These are phyloP conservation scores for Hydropsyche tenuis DNA, from an alignment of 1,140 invertebrate genomes.

Conservation along the genomic window DNA sequence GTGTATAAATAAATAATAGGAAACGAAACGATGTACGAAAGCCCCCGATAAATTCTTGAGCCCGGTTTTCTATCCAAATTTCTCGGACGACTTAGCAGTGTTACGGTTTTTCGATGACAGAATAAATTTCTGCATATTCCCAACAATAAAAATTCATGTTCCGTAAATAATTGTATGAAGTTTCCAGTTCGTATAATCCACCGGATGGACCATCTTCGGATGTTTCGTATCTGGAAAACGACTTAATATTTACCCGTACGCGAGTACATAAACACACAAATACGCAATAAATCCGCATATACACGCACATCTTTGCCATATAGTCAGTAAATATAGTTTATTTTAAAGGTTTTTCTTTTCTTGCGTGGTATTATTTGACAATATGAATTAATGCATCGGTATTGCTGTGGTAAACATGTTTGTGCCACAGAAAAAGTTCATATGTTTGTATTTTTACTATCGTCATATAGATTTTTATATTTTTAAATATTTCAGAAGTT, in stretches of 20 bases:
- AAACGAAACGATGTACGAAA: background rate
- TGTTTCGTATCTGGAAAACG: constrained; percentile 16
- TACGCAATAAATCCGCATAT: background rate
- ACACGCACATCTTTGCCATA: background rate
- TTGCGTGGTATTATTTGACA: too few relatives aligned
- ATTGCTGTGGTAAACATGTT: too few relatives aligned
- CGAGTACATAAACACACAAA: background rate
- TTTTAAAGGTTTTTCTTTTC: background rate
- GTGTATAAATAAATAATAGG: constrained; percentile 3
- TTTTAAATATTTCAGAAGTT: too few relatives aligned
- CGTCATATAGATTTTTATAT: too few relatives aligned
- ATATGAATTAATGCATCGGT: too few relatives aligned
- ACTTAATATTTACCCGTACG: constrained; percentile 24
- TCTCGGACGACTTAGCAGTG: constrained; percentile 28
- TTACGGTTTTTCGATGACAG: constrained; percentile 33
- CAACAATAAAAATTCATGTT: constrained; percentile 41
- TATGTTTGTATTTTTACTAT: too few relatives aligned
- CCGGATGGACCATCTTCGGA: constrained; percentile 28
- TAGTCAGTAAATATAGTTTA: background rate
- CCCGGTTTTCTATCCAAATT: constrained; percentile 30
- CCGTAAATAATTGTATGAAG: constrained; percentile 35
- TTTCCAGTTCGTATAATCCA: constrained; percentile 36
- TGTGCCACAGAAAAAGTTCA: too few relatives aligned
- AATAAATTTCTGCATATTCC: constrained; percentile 40
- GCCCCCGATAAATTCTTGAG: constrained; percentile 11